A percentile compares a stretch with the other conserved stretches of the same genome.
phyloP scores from a whole-genome alignment of 2,888 invertebrate genomes.

The Cheilosia scutellata region DNA sequence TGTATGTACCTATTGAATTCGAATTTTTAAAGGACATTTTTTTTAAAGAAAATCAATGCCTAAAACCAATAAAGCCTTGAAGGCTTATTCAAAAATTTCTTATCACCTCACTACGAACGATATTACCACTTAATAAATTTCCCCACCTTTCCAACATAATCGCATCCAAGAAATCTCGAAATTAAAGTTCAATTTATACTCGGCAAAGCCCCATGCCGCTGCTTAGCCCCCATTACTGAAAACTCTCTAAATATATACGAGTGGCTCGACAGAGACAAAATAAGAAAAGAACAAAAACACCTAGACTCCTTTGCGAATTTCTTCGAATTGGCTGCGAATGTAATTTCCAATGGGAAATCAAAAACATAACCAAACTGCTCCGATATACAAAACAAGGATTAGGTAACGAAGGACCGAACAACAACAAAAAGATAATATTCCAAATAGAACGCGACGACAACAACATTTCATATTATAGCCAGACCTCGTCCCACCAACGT shows the following conservation, averaged over 20 bases:
- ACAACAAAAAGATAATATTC: slow-evolving; percentile 3
- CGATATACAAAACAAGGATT: slow-evolving; percentile 42
- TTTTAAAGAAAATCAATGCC: not conserved
- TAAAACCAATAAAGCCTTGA: not conserved
- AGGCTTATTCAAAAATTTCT: slow-evolving; percentile 15
- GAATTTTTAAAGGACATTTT: not conserved
- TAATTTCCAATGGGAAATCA: slow-evolving; percentile 72
- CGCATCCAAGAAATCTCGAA: slow-evolving; percentile 40
- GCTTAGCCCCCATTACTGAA: too few species aligned
- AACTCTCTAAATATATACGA: not conserved
- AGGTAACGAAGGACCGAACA: slow-evolving; percentile 1
- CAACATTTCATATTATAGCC: slow-evolving; percentile 39
- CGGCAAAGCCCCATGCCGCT: not conserved
- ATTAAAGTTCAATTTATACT: slow-evolving; percentile 53
- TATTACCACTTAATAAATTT: slow-evolving; percentile 42
- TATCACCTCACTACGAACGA: slow-evolving; percentile 25
- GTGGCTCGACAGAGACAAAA: slow-evolving; percentile 18
- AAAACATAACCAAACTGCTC: slow-evolving; percentile 63
- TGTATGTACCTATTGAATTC: too few species aligned
- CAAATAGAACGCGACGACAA: slow-evolving; percentile 17
- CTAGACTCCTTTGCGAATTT: slow-evolving; percentile 12
- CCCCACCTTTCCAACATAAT: slow-evolving; percentile 8
- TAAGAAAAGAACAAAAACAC: slow-evolving; percentile 7
- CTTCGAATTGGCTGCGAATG: slow-evolving; percentile 57
- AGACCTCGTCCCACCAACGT: not conserved